Conservation (phyloP, 2,113 vertebrate genomes). For the Gobiocypris rarus region DNA sequence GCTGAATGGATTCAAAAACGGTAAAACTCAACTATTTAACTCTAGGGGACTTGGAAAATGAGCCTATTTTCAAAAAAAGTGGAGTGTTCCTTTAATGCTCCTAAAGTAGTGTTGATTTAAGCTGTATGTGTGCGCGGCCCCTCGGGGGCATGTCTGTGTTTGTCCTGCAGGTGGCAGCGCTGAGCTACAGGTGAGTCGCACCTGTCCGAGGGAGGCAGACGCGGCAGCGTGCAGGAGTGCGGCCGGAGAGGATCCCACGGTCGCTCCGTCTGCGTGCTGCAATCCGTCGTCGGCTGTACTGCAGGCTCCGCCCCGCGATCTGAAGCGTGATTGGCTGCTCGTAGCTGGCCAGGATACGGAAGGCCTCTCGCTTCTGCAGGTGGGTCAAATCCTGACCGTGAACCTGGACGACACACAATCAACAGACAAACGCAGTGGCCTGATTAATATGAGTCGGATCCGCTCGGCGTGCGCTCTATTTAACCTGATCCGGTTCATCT, state of each 20-base stretch:
- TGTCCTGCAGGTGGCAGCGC: not conserved
- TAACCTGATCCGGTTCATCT: not conserved
- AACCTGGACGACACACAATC: constrained; percentile 56
- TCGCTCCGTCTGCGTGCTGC: constrained; percentile 65
- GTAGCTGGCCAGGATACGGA: constrained; percentile 74
- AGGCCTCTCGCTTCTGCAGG: constrained; percentile 74
- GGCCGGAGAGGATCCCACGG: constrained; percentile 72
- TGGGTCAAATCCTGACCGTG: constrained; percentile 71
- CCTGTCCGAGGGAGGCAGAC: constrained; percentile 73
- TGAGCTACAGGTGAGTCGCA: constrained; percentile 37
- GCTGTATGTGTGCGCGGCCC: no score
- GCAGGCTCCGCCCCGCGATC: constrained; percentile 69
- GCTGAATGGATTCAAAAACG: no score
- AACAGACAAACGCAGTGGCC: not conserved
- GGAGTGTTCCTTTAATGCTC: no score
- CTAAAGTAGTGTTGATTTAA: no score
- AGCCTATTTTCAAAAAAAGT: no score
- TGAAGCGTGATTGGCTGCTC: constrained; percentile 80
- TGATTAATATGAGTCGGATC: not conserved
- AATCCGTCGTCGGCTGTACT: constrained; percentile 58
- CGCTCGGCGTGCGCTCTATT: not conserved
- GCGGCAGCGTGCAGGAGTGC: constrained; percentile 50
- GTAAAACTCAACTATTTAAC: no score
- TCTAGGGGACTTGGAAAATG: no score
- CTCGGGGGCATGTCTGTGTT: not conserved